Conservation (phyloP, 2,113 vertebrate genomes). For the Cygnus buccinator region DNA sequence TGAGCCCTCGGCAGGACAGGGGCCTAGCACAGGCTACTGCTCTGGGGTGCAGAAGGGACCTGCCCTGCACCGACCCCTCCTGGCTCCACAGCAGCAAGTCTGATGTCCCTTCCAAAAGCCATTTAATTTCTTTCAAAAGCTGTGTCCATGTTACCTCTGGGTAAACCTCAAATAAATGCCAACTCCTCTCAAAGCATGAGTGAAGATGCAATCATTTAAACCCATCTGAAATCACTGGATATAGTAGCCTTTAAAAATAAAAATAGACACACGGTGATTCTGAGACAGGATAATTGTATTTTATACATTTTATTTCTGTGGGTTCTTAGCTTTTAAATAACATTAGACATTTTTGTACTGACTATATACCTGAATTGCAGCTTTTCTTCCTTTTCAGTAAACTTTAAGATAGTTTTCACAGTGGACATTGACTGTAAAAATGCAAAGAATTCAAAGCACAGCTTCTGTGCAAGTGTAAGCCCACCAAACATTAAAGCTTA, state of each 20-base stretch:
- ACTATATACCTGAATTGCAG: neutral
- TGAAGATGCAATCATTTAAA: neutral
- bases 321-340: neutral
- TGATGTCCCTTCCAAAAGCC: neutral
- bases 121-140: neutral
- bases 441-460: neutral
- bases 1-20: neutral
- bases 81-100: fast-evolving
- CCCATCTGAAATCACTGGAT: neutral
- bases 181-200: neutral
- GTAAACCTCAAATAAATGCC: neutral
- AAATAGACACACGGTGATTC: neutral
- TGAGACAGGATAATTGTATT: neutral
- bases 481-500: neutral
- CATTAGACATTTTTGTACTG: neutral
- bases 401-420: neutral
- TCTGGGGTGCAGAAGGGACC: fast-evolving
- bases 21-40: neutral
- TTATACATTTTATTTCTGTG: neutral
- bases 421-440: neutral
- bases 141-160: neutral
- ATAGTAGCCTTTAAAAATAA: neutral
- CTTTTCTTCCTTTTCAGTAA: neutral
- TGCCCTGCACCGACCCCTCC: neutral
- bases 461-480: neutral